Percentiles rank a stretch among this genome's conserved stretches.
Evolutionary conservation across 23 tunicate species (phyloP).

Genomic region (Clavelina lepadiformis): DNA sequence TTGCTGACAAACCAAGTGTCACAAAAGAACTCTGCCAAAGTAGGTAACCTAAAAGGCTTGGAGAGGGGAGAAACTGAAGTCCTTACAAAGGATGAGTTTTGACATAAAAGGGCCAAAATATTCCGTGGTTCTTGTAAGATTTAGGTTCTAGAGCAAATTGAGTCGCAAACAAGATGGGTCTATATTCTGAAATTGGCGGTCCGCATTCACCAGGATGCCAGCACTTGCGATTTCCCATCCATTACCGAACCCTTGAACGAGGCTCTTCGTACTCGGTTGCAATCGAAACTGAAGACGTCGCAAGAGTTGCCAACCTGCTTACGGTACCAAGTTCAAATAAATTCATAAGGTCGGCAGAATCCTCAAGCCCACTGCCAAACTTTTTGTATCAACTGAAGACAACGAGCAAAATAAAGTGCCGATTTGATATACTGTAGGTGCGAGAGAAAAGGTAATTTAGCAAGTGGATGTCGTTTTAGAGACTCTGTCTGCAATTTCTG

Average conservation of each 20-base stretch:
- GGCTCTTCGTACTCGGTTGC: constrained; percentile 14
- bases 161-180: constrained; percentile 14
- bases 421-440: too few species aligned
- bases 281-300: neutral
- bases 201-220: constrained; percentile 20
- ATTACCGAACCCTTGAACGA: constrained; percentile 9
- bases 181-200: constrained; percentile 11
- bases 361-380: too few species aligned
- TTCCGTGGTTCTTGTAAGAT: constrained; percentile 6
- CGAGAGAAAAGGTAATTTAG: too few species aligned
- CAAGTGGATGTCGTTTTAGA: too few species aligned
- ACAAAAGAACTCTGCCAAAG: too few species aligned
- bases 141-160: constrained; percentile 15
- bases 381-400: too few species aligned
- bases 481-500: too few species aligned
- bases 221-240: constrained; percentile 12
- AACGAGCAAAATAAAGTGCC: too few species aligned
- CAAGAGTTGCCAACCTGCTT: constrained; percentile 1
- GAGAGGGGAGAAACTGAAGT: constrained; percentile 10
- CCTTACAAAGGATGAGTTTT: constrained; percentile 6
- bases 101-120: constrained; percentile 13
- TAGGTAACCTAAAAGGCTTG: constrained; percentile 16
- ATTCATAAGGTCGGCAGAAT: too few species aligned
- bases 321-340: too few species aligned
- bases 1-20: too few species aligned